Conservation (phyloP, 2,797 vertebrate genomes). For the Lithobates sylvaticus region DNA sequence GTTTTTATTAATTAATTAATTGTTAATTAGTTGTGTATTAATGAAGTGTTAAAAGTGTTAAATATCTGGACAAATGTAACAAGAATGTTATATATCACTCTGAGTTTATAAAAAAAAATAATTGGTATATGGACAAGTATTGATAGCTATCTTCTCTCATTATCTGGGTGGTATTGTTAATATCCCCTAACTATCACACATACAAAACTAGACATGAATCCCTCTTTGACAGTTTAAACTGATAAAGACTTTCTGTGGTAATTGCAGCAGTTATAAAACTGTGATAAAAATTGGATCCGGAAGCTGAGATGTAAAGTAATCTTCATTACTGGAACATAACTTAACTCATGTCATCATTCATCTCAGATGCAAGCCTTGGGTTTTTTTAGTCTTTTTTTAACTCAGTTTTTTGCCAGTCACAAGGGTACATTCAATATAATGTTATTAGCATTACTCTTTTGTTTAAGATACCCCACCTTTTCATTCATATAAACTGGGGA, state of each 20-base stretch:
- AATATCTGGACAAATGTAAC: no score
- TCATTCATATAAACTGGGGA: no score
- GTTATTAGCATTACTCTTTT: no score
- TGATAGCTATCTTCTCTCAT: background rate
- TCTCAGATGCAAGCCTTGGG: background rate
- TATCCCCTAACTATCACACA: background rate
- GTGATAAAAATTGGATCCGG: background rate
- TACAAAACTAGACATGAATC: background rate
- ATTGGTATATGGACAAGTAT: background rate
- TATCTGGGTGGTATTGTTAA: background rate
- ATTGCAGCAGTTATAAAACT: background rate
- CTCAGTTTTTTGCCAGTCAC: no score
- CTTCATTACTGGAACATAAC: background rate
- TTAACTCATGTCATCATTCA: background rate
- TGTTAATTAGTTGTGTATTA: no score
- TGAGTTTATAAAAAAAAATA: background rate
- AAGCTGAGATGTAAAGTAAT: slow-evolving; percentile 7
- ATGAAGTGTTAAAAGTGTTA: no score
- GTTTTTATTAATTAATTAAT: no score
- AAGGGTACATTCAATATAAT: no score
- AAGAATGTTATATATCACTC: background rate
- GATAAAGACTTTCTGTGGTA: slow-evolving; percentile 39
- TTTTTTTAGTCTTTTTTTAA: no score
- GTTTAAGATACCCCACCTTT: no score
- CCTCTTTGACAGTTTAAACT: background rate